phyloP scores from a whole-genome alignment of 2,113 vertebrate species.

The Pleuronectes platessa region DNA sequence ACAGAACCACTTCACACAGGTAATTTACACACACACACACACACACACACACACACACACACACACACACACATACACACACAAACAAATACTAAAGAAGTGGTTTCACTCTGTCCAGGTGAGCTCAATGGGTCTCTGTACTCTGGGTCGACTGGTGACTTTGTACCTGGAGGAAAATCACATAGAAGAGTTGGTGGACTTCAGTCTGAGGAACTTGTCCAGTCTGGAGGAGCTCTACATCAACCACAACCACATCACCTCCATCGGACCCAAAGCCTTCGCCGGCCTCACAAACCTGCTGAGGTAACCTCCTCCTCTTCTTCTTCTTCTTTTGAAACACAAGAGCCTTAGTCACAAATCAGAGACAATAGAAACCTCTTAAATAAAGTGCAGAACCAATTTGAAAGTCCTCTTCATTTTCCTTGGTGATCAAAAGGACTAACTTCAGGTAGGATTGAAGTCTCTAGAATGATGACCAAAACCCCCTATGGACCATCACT shows the following conservation, averaged over 20 bases:
- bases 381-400: too few relatives aligned
- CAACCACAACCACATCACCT: slow-evolving; percentile 86
- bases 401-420: too few relatives aligned
- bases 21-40: slow-evolving; percentile 32
- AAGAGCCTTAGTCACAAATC: too few relatives aligned
- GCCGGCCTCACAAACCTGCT: slow-evolving; percentile 80
- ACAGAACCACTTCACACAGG: slow-evolving; percentile 85
- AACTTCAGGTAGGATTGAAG: too few relatives aligned
- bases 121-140: slow-evolving; percentile 74
- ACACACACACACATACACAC: background rate
- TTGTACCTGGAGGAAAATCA: slow-evolving; percentile 88
- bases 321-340: background rate
- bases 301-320: slow-evolving; percentile 32
- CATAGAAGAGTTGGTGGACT: slow-evolving; percentile 83
- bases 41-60: background rate
- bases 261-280: slow-evolving; percentile 83
- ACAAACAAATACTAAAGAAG: too few relatives aligned
- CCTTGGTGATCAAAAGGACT: too few relatives aligned
- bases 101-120: slow-evolving; percentile 43
- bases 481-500: too few relatives aligned
- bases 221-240: slow-evolving; percentile 87
- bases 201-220: slow-evolving; percentile 79
- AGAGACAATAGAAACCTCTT: too few relatives aligned
- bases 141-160: slow-evolving; percentile 82
- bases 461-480: too few relatives aligned